Base-by-base conservation (phyloP, 2,797 vertebrate genomes). In the Arctocebus calabarensis region DNA sequence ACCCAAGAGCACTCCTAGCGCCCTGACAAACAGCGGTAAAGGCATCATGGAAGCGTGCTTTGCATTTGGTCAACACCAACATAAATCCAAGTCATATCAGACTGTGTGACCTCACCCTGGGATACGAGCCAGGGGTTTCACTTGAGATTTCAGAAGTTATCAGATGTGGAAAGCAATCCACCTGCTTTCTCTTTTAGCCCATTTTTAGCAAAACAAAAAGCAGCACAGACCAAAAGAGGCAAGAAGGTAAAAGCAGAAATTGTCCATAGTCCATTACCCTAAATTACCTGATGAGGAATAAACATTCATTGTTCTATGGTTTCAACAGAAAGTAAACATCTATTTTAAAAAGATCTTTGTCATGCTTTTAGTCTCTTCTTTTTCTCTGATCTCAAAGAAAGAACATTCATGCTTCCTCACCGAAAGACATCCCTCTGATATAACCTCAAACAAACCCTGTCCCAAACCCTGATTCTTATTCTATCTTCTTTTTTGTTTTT, bases 151-250 rank as follows among this genome's bases (percentile, higher is more conserved):
- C 88, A 85, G 93, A 96, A 94, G 96, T 97, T 98, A 98, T 98
- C 98, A 97, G 97, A 97, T 98, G 96, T 98, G 97, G 96, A 98
- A 98, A 97, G 84, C 62, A 94, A 96, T 98, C 97, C 96, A 88
- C 88, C 97, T 84, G 96, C 94, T 97, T 96, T 97, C 93, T 68
- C 84, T 82, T 98, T 97, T 95, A 91, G 70, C 59, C 59, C 57
- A 37, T 70, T 8, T 2, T 40, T 70, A 92, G 77, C 27, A 68
- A 91, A 95, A 95, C 83, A 88, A 89, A 94, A 94, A 71, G 70
- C 55, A 85, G 57, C 48, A 59, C 12, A 34, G 34, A 88, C 40
- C 87, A 71, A 70, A 97, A 55, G 43, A 92, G 83, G 55, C 64
- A 96, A 96, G 94, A 97, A 97, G 59, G 94, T 88, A 94, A 78